Conservation (phyloP, 2,888 invertebrate species). For the Bombyx huttoni region DNA sequence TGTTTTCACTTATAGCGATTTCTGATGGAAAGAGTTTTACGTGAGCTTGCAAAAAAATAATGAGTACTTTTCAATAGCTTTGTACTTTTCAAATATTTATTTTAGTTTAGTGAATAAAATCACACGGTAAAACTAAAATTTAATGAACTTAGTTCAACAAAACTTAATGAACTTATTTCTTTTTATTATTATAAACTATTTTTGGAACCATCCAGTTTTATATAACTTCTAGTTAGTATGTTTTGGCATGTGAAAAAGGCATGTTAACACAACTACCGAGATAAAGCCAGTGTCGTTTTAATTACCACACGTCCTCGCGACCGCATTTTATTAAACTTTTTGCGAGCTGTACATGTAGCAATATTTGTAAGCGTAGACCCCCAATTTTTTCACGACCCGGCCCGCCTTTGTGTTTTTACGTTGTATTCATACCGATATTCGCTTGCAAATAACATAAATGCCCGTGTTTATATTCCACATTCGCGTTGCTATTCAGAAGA, state of each 20-base stretch:
- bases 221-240: too few species aligned
- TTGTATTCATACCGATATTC: constrained; percentile 35
- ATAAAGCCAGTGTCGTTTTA: constrained; percentile 1
- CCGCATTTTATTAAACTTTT: constrained; percentile 11
- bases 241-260: too few species aligned
- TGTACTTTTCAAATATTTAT: too few species aligned
- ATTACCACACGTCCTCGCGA: constrained; percentile 14
- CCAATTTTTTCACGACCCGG: constrained; percentile 10
- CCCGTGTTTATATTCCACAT: constrained; percentile 43
- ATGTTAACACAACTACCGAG: background rate
- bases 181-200: too few species aligned
- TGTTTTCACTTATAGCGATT: background rate
- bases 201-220: too few species aligned
- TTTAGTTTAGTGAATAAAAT: too few species aligned
- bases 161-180: too few species aligned
- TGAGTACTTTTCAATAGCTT: too few species aligned
- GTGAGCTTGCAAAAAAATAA: too few species aligned
- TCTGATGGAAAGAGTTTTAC: background rate
- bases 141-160: too few species aligned
- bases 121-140: too few species aligned
- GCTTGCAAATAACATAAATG: constrained; percentile 47
- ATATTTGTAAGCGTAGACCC: constrained; percentile 7
- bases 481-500: constrained; percentile 43
- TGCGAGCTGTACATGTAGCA: constrained; percentile 1
- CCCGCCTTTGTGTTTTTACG: constrained; percentile 11